Evolutionary conservation across 2,888 invertebrate genomes (phyloP), one percentile per base, ranked within the genome.

Genomic region (Morinoia aosen): DNA sequence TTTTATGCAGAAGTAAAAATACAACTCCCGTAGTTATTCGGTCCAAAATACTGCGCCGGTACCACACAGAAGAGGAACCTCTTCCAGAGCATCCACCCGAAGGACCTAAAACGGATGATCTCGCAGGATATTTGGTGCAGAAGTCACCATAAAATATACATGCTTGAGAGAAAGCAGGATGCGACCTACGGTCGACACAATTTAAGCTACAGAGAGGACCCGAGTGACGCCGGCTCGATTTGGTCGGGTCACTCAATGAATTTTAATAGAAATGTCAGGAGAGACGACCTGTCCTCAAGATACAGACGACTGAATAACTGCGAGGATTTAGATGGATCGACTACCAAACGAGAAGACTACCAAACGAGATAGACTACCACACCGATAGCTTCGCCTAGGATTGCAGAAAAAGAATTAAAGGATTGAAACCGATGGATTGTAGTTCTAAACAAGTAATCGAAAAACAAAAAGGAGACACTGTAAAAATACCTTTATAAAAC

Each of bases 241-340:
- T 10, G 76, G 76, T 76, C 33, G 76, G 76, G 76, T 76, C 76
- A 76, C 76, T 76, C 76, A 76, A 76, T 76, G 76, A 76, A 76
- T 76, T 76, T 76, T 76, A 76, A 76, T 76, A 33, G 76, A 76
- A 76, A 76, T 76, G 76, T 76, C 76, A 76, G 76, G 76, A 76
- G 33, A 76, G 76, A 76, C 76, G 76, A 25, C 76, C 33, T 76
- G 76, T 76, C 76, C 76, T 76, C 19, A 76, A 76, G 76, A 76
- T 76, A 76, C 76, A 16, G 76, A 76, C 76, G 25, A 12, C 25
- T 33, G 76, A 76, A 76, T 76, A 76, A 76, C 76, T 16, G 76
- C 25, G 76, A 76, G 76, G 76, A 76, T 76, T 76, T 76, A 76
- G 76, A 76, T 76, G 76, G 76, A 76, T 76, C 33, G 33, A 76